Base-by-base conservation (phyloP, 2,113 vertebrate species). In the Grammatotria lemairii region DNA sequence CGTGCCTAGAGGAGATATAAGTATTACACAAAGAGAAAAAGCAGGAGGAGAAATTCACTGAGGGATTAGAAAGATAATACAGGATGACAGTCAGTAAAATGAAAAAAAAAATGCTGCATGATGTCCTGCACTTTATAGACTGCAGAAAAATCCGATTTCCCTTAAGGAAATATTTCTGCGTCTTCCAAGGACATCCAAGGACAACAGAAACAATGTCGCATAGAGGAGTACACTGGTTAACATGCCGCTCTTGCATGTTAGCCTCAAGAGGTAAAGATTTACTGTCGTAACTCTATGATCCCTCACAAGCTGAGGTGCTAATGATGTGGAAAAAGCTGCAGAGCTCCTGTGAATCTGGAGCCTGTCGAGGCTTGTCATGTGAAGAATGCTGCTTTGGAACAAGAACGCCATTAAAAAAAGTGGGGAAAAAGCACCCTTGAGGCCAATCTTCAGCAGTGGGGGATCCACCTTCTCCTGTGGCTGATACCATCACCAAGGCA, bases 301-400 rank as follows among this genome's bases (percentile, higher is more conserved):
- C 31, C 75, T 14, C 85, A 45, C 11, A n/a, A 49, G 58, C 80
- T 4, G 2, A 84, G 81, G 84, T 88, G 87, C 49, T 90, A 91
- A 93, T 93, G 91, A 93, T 83, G 92, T 90, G 89, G 92, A 79
- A 85, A 86, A 84, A 63, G 80, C 79, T 38, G 54, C 81, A 2
- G 91, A 85, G 87, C 86, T 75, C 33, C 88, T 86, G 93, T 70
- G 80, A 93, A 89, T 85, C 73, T 65, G 85, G 26, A 85, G 70
- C 94, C 9, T 93, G 94, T 93, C 11, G 13, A 53, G 84, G 80
- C 94, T 88, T 23, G 93, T 83, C 83, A 45, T 73, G 80, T 75
- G 88, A 86, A 49, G 91, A 94, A 87, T 80, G 63, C 58, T 55
- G 78, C 80, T 87, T 55, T 23, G 51, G 75, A 92, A 53, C 83